Evolutionary conservation across 2,888 invertebrate genomes (phyloP), one percentile per base, ranked within the genome.

Genomic region (Hypsopygia costalis): DNA sequence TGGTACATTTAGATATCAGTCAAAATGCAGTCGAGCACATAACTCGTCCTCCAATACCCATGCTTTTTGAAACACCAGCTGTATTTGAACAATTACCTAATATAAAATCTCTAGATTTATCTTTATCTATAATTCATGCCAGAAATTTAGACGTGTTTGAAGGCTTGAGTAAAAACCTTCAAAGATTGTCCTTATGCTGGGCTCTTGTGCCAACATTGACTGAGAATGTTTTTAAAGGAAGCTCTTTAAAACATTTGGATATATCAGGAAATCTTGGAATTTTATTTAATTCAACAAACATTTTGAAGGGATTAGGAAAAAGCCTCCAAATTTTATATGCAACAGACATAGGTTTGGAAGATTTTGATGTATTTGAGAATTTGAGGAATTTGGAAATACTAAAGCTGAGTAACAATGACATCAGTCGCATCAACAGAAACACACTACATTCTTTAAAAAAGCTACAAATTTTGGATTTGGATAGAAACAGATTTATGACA

Each of bases 1-100:
- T 92, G 1, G 45, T 69, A 0, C 88, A 91, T 55, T 57, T 92
- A 36, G 92, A 92, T 47, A 50, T 92, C 1, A 91, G 91, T 20
- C 76, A 78, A 36, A 91, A 90, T 1, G 58, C 53, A 0, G 34
- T 36, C 0, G 67, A 71, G 50, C 54, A 0, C 46, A 55, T 2
- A 63, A 62, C 16, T 25, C 8, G 25, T 0, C 54, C 54, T 0
- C 32, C 46, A 0, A 58, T 41, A 25, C 37, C 36, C 3, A 4
- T 83, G 0, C 21, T 35, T 0, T 52, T 72, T 0, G 69, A 74
- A 1, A 41, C 47, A 0, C 41, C 16, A 4, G 4, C 49, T 0
- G 46, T 63, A 0, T 73, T 82, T 3, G 11, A 36, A 1, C 41
- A 55, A 1, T 34, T 81, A 1, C 20, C 25, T 0, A 71, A 54